A percentile compares a stretch with the other conserved stretches of the same genome.
phyloP scores from a whole-genome alignment of 1,140 invertebrate genomes.

The Drosophila arawakana region DNA sequence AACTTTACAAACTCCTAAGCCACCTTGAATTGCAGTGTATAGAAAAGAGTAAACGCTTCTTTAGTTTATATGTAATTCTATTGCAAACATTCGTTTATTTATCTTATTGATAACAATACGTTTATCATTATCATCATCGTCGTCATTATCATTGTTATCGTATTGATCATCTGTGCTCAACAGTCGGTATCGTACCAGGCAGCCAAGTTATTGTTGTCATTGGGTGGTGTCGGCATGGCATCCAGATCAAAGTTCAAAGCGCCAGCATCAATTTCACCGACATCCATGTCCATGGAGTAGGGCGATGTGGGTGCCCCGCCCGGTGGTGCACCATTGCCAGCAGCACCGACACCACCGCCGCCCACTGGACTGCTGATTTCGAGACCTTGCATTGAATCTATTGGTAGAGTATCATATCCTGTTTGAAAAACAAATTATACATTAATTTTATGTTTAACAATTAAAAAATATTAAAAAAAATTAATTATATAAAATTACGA shows the following conservation, averaged over 20 bases:
- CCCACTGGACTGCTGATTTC: slow-evolving; percentile 91
- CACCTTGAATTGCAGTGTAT: too few species aligned
- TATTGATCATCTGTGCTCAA: slow-evolving; percentile 85
- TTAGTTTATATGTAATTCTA: slow-evolving; percentile 64
- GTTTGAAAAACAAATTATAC: slow-evolving; percentile 16
- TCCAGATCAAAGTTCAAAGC: slow-evolving; percentile 94
- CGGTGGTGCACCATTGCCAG: slow-evolving; percentile 86
- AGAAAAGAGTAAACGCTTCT: not conserved
- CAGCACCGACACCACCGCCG: slow-evolving; percentile 78
- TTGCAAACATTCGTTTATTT: slow-evolving; percentile 81
- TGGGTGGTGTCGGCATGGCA: slow-evolving; percentile 93
- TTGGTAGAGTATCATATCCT: slow-evolving; percentile 98
- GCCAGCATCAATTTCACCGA: slow-evolving; percentile 89
- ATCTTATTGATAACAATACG: slow-evolving; percentile 42
- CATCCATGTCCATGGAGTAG: slow-evolving; percentile 94
- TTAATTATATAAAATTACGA: not conserved
- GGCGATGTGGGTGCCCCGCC: slow-evolving; percentile 87
- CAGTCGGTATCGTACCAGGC: slow-evolving; percentile 99
- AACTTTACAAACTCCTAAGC: too few species aligned
- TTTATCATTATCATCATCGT: not conserved
- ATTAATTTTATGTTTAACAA: not conserved
- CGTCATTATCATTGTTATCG: not conserved
- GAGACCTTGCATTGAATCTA: slow-evolving; percentile 97
- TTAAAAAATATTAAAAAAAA: not conserved
- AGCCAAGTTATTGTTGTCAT: slow-evolving; percentile 95